Evolutionary conservation across 2,797 vertebrate genomes (phyloP).

Genomic region (Bufotes viridis): DNA sequence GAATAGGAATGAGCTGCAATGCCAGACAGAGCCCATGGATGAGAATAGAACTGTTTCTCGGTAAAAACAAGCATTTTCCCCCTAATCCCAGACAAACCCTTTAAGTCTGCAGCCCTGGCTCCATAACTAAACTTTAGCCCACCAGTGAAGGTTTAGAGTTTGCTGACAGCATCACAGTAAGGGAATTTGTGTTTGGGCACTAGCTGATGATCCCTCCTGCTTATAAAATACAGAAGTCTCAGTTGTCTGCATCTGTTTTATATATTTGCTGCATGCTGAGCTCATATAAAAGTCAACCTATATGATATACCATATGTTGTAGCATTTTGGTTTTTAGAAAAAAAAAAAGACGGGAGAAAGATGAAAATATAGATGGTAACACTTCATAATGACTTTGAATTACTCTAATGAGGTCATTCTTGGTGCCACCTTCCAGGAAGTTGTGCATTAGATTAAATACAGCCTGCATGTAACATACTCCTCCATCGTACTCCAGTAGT

Average conservation of each 20-base stretch:
- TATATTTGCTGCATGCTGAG: neutral
- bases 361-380: neutral
- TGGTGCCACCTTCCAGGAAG: neutral
- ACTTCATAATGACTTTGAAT: neutral
- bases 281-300: neutral
- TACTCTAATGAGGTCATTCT: neutral
- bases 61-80: neutral
- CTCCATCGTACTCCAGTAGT: constrained; percentile 23
- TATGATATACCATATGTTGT: neutral
- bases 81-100: neutral
- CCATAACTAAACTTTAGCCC: neutral
- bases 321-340: neutral
- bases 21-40: neutral
- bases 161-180: neutral
- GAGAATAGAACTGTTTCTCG: neutral
- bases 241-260: neutral
- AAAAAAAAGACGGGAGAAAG: neutral
- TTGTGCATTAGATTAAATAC: neutral
- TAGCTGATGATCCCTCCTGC: neutral
- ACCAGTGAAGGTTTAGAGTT: neutral
- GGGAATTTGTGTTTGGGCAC: neutral
- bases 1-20: neutral
- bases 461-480: neutral
- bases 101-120: neutral
- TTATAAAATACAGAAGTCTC: neutral